Evolutionary conservation across 2,797 vertebrate species (phyloP).

Genomic region (Trachurus trachurus): DNA sequence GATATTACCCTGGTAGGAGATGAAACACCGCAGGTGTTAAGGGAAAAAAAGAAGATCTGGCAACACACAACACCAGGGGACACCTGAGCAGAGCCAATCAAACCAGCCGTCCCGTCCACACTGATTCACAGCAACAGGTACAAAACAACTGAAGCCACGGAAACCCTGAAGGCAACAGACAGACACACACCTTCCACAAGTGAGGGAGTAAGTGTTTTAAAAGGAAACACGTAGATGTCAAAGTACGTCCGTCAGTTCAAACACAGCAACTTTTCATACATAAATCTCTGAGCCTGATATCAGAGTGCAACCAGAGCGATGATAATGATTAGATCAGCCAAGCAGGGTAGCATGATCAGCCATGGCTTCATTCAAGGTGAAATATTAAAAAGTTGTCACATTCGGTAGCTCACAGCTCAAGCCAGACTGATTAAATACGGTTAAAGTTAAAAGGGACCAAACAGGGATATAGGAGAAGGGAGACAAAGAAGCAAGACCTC

Average conservation of each 20-base stretch:
- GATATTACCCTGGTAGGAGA: conserved; percentile 87
- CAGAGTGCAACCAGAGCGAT: conserved; percentile 39
- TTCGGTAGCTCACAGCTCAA: conserved; percentile 40
- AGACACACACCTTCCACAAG: conserved; percentile 14
- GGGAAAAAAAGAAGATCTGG: conserved; percentile 62
- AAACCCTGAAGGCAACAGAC: conserved; percentile 29
- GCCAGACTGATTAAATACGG: conserved; percentile 48
- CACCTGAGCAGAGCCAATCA: conserved; percentile 39
- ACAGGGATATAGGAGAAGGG: conserved; percentile 17
- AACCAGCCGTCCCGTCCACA: conserved; percentile 14
- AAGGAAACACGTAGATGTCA: not conserved
- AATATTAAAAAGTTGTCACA: conserved; percentile 37
- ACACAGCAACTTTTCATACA: conserved; percentile 19
- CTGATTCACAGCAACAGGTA: conserved; percentile 29
- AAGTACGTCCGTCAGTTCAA: conserved; percentile 5
- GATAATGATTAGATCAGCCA: conserved; percentile 44
- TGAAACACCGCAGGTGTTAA: conserved; percentile 81
- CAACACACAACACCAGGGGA: conserved; percentile 44
- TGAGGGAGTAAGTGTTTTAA: conserved; percentile 1
- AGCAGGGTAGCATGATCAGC: conserved; percentile 57
- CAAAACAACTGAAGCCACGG: not conserved
- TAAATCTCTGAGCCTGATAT: conserved; percentile 19
- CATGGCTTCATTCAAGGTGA: conserved; percentile 26
- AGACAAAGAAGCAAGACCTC: conserved; percentile 53
- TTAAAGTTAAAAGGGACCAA: conserved; percentile 35